Evolutionary conservation across 2,113 vertebrate species (phyloP).

Genomic region (Notarius lentiginosus): DNA sequence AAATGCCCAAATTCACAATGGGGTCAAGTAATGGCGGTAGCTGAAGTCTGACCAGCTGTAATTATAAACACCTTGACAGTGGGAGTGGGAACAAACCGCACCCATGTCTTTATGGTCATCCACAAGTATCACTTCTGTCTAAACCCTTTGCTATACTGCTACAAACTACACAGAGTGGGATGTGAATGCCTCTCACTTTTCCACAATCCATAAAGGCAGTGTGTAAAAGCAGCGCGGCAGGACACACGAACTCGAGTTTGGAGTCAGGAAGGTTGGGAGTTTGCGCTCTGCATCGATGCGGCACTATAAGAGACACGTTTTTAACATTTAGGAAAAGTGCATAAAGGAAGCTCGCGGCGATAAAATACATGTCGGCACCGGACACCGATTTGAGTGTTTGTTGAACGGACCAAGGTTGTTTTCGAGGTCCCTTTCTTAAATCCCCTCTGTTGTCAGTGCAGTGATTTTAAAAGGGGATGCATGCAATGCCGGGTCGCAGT

Average conservation of each 20-base stretch:
- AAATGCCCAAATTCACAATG: not conserved
- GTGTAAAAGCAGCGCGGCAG: no score
- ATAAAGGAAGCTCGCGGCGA: not conserved
- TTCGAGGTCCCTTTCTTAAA: no score
- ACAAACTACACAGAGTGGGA: no score
- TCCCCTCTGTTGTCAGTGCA: not conserved
- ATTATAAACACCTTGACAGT: not conserved
- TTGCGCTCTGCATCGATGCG: not conserved
- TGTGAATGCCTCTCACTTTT: no score
- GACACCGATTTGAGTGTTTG: not conserved
- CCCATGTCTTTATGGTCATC: not conserved
- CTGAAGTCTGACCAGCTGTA: not conserved
- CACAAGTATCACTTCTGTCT: not conserved
- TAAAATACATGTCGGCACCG: not conserved
- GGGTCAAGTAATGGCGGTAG: not conserved
- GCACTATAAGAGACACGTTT: not conserved
- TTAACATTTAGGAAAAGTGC: not conserved
- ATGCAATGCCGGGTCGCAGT: not conserved
- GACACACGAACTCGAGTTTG: no score
- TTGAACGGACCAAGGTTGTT: not conserved
- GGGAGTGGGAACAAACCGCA: not conserved
- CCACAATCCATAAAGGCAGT: no score
- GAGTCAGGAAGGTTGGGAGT: not conserved
- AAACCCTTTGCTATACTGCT: no score
- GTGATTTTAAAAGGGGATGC: not conserved